These are phyloP conservation scores for Cephus spinipes DNA, from an alignment of 2,888 invertebrate species.

Conservation along the genomic window DNA sequence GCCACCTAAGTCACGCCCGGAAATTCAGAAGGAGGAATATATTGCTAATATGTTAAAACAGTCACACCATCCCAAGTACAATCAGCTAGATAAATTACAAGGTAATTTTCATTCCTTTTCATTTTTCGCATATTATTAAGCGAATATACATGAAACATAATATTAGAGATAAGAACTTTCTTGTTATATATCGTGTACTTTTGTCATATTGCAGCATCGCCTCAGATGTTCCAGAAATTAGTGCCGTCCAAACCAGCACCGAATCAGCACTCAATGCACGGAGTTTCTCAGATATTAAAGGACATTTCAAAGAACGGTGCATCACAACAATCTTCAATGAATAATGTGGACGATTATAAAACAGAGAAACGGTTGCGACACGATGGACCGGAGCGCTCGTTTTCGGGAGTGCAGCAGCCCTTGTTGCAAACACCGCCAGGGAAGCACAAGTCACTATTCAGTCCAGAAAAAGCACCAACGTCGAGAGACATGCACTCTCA, in stretches of 20 bases:
- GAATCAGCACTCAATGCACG: slow-evolving; percentile 39
- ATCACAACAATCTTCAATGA: slow-evolving; percentile 29
- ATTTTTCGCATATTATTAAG: too few relatives aligned
- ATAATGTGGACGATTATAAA: slow-evolving; percentile 57
- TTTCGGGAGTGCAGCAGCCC: slow-evolving; percentile 36
- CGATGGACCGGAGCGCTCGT: slow-evolving; percentile 37
- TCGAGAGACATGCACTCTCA: slow-evolving; percentile 64
- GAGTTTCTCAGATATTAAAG: slow-evolving; percentile 44
- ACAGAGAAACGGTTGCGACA: slow-evolving; percentile 56
- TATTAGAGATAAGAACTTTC: not conserved
- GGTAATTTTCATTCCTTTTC: not conserved
- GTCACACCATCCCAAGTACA: slow-evolving; percentile 48
- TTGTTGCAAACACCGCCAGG: slow-evolving; percentile 39
- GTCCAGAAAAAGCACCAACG: slow-evolving; percentile 72
- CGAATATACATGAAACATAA: too few relatives aligned
- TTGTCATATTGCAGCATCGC: not conserved
- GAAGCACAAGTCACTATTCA: slow-evolving; percentile 71
- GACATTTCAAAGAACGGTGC: slow-evolving; percentile 41
- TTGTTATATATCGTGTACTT: not conserved
- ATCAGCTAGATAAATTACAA: slow-evolving; percentile 38
- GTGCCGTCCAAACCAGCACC: slow-evolving; percentile 5
- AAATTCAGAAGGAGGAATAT: slow-evolving; percentile 51
- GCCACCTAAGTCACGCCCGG: slow-evolving; percentile 49
- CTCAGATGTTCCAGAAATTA: slow-evolving; percentile 29
- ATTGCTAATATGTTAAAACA: slow-evolving; percentile 53